A percentile compares a stretch with the other conserved stretches of the same genome.
Evolutionary conservation across 2,888 invertebrate genomes (phyloP).

Genomic region (Thereva unica): DNA sequence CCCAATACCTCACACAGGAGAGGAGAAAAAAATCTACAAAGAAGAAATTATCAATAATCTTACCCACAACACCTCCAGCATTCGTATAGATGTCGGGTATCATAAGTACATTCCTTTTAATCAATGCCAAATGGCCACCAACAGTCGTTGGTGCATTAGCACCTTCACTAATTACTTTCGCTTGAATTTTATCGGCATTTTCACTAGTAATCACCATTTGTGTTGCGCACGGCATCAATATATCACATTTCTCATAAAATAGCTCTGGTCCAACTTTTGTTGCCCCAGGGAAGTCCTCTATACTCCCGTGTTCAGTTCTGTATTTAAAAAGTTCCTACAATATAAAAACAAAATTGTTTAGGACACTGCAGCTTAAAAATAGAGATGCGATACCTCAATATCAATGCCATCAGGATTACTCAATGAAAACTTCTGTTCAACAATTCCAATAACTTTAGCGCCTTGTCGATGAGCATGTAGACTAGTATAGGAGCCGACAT

Average conservation of each 20-base stretch:
- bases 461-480: constrained; percentile 92
- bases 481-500: constrained; percentile 95
- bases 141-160: constrained; percentile 98
- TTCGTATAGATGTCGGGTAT: constrained; percentile 90
- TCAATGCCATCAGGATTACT: constrained; percentile 90
- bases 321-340: constrained; percentile 77
- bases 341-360: no score
- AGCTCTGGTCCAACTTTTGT: constrained; percentile 79
- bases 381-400: constrained; percentile 45
- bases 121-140: constrained; percentile 88
- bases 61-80: constrained; percentile 88
- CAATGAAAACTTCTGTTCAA: constrained; percentile 87
- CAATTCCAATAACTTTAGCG: constrained; percentile 87
- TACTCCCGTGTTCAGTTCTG: constrained; percentile 77
- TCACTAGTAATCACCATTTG: constrained; percentile 92
- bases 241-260: constrained; percentile 91
- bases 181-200: constrained; percentile 87
- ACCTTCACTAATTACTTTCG: constrained; percentile 88
- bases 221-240: constrained; percentile 93
- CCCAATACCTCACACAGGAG: no score
- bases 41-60: background rate
- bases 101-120: constrained; percentile 84
- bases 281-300: constrained; percentile 91
- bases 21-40: no score
- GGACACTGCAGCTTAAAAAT: background rate